Evolutionary conservation across 1,140 invertebrate species (phyloP).

Genomic region (Pseudachorutes palmiensis): DNA sequence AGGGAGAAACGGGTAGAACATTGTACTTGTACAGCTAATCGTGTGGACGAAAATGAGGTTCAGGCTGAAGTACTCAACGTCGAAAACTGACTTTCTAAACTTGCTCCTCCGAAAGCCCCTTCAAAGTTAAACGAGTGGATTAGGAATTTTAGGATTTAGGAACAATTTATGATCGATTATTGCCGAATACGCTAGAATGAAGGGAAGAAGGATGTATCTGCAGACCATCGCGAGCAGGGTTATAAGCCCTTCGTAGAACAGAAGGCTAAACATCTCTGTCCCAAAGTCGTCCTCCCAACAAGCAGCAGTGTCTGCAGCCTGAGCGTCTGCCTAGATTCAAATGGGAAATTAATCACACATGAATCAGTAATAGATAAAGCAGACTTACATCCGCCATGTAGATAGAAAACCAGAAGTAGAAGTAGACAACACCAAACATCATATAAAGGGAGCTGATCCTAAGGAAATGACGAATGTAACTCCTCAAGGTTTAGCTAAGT

Average conservation of each 20-base stretch:
- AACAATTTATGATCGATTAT: no score
- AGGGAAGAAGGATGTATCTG: not conserved
- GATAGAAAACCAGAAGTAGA: no score
- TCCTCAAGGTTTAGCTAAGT: no score
- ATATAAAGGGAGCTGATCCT: no score
- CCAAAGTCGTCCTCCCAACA: not conserved
- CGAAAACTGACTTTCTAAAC: not conserved
- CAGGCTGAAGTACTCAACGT: not conserved
- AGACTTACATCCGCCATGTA: no score
- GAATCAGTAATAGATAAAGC: no score
- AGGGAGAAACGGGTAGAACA: not conserved
- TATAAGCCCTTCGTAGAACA: not conserved
- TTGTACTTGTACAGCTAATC: not conserved
- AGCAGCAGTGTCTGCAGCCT: not conserved
- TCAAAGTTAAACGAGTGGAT: not conserved
- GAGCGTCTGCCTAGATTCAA: no score
- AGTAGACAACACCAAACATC: no score
- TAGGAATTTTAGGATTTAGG: no score
- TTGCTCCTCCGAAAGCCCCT: not conserved
- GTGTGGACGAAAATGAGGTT: not conserved
- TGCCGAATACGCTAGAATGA: not conserved
- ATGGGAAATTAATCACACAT: no score
- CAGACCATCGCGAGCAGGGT: not conserved
- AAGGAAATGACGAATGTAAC: no score
- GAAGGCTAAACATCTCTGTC: not conserved